Conservation (phyloP, 2,113 vertebrate genomes). For the Myanophis thanlyinensis region DNA sequence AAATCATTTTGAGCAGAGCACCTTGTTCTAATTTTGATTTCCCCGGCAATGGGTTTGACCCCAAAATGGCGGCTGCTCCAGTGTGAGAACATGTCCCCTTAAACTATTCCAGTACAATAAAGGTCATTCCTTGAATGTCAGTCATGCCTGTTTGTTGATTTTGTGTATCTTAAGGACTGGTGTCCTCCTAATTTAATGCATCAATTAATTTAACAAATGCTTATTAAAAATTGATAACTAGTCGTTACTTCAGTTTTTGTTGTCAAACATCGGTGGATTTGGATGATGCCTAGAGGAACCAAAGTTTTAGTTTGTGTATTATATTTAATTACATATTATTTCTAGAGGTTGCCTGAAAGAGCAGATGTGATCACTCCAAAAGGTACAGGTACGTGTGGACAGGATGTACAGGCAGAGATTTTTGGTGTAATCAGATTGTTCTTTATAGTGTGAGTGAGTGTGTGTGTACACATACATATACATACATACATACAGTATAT, state of each 20-base stretch:
- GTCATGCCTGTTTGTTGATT: neutral
- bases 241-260: neutral
- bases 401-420: neutral
- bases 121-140: neutral
- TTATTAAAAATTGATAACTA: neutral
- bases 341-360: neutral
- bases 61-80: neutral
- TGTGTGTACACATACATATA: too few species aligned
- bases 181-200: neutral
- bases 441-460: too few species aligned
- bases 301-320: neutral
- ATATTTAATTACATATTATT: neutral
- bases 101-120: neutral
- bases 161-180: neutral
- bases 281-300: too few species aligned
- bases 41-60: neutral
- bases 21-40: neutral
- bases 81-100: neutral
- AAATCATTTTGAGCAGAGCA: neutral
- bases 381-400: neutral
- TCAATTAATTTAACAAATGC: neutral
- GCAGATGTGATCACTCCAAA: neutral
- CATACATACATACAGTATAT: too few species aligned
- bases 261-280: neutral
- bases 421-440: neutral